Conservation (phyloP, 2,113 vertebrate genomes). For the Serinus canaria region DNA sequence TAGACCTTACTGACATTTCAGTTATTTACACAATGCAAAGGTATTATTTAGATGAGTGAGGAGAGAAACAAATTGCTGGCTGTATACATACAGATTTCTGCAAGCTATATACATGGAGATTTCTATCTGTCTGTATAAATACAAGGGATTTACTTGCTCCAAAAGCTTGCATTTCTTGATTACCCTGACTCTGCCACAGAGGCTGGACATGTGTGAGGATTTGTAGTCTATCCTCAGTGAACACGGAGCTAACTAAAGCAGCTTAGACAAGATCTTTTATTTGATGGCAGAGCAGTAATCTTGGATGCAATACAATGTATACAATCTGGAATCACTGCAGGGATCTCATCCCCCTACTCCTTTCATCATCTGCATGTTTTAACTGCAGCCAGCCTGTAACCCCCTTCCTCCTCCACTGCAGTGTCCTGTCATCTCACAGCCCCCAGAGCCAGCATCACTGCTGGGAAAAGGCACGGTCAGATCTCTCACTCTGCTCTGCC, state of each 20-base stretch:
- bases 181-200: neutral
- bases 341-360: neutral
- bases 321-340: neutral
- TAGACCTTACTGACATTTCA: neutral
- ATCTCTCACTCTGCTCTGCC: neutral
- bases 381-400: neutral
- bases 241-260: slow-evolving; percentile 33
- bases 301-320: neutral
- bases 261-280: slow-evolving; percentile 27
- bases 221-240: slow-evolving; percentile 6
- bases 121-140: neutral
- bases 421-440: neutral
- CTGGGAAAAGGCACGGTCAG: neutral
- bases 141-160: neutral
- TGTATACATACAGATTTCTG: neutral
- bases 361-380: neutral
- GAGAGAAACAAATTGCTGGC: neutral
- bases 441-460: neutral
- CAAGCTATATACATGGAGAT: neutral
- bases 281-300: neutral
- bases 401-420: neutral
- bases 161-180: slow-evolving; percentile 28
- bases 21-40: neutral
- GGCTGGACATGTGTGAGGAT: neutral
- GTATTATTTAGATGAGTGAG: neutral